A percentile compares a stretch with the other conserved stretches of the same genome.
Evolutionary conservation across 2,797 vertebrate species (phyloP).

Genomic region (Serranus cabrilla): DNA sequence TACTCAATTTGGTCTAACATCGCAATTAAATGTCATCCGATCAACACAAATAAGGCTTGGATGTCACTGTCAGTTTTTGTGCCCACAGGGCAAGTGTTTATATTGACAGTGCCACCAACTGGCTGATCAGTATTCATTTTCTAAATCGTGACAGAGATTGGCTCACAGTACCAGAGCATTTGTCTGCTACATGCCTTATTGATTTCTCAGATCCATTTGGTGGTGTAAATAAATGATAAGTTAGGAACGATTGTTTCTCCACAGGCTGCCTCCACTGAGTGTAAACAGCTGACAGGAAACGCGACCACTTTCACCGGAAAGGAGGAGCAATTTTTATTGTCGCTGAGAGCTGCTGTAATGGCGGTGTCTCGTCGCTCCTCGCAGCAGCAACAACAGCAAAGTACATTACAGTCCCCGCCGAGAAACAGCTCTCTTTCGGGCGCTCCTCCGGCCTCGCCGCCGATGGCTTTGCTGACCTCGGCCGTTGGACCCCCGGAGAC

Average conservation of each 20-base stretch:
- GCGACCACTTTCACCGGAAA: conserved; percentile 78
- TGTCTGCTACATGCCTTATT: too few species aligned
- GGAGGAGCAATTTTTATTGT: conserved; percentile 69
- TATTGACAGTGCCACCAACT: conserved; percentile 8
- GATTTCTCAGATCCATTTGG: neutral
- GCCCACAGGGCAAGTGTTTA: neutral
- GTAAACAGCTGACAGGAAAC: conserved; percentile 79
- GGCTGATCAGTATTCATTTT: neutral
- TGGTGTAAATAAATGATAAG: neutral
- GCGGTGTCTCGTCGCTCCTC: conserved; percentile 92
- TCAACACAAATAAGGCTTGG: neutral
- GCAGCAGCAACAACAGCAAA: conserved; percentile 87
- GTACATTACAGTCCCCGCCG: conserved; percentile 84
- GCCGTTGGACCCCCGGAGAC: conserved; percentile 63
- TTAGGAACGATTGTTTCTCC: neutral
- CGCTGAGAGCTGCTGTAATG: conserved; percentile 86
- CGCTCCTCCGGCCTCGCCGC: conserved; percentile 84
- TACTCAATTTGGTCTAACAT: neutral
- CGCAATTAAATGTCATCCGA: neutral
- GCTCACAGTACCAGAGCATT: neutral
- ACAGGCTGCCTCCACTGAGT: neutral
- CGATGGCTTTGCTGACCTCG: conserved; percentile 73
- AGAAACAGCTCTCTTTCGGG: conserved; percentile 84
- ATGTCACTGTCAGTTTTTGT: neutral
- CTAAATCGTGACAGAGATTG: neutral